phyloP scores from a whole-genome alignment of 2,797 vertebrate species.

The Enteromius treurensis region DNA sequence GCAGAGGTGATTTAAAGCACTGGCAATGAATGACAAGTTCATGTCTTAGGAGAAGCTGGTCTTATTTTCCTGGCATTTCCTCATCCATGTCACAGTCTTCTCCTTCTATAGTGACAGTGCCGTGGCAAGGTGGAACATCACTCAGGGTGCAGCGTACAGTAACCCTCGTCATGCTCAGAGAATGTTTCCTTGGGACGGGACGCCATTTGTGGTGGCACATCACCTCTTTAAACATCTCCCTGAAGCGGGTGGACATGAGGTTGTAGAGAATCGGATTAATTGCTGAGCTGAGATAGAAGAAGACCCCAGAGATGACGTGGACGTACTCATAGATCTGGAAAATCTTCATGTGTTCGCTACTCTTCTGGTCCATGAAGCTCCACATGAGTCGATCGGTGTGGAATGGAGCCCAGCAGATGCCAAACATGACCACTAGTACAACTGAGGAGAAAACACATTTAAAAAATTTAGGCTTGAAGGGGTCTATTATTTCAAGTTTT shows the following conservation, averaged over 20 bases:
- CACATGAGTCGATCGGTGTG: conserved; percentile 92
- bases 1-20: neutral
- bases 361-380: conserved; percentile 87
- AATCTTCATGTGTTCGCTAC: conserved; percentile 73
- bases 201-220: conserved; percentile 75
- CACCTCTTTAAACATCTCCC: conserved; percentile 91
- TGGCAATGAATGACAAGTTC: neutral
- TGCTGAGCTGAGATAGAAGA: conserved; percentile 93
- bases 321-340: conserved; percentile 78
- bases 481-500: no score
- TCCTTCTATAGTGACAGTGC: conserved; percentile 55
- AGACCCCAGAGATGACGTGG: conserved; percentile 87
- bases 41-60: conserved; percentile 62
- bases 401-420: conserved; percentile 95
- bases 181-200: conserved; percentile 67
- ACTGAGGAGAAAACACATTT: conserved; percentile 71
- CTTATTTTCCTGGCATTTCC: conserved; percentile 66
- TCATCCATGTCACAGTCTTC: conserved; percentile 67
- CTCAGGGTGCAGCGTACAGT: conserved; percentile 85
- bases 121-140: conserved; percentile 71
- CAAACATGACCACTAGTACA: conserved; percentile 90
- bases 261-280: conserved; percentile 94
- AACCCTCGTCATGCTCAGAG: conserved; percentile 80
- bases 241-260: conserved; percentile 92
- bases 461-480: neutral